Base-by-base conservation (phyloP, 2,113 vertebrate species). In the Caranx melampygus region DNA sequence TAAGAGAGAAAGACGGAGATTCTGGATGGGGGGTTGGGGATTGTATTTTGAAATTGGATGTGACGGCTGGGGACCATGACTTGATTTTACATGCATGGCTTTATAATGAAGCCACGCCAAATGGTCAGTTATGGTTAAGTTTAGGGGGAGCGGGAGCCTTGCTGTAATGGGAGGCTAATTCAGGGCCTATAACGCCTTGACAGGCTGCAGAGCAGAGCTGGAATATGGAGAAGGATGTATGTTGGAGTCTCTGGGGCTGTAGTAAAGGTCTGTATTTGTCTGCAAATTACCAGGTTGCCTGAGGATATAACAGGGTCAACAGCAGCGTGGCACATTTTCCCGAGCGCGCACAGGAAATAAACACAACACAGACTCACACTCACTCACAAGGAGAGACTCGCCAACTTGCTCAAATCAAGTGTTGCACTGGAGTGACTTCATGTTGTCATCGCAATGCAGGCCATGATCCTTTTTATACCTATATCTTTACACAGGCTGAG, bases 1-100 rank as follows among this genome's bases (percentile, higher is more conserved):
- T 63, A 83, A 86, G 86, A 78, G 87, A 87, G 84, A 89, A 86
- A 71, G 79, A 86, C 51, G 85, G 88, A 78, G 81, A 79, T 73
- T 80, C 83, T 49, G 45, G 42, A 35, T 42, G 12, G 67, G 15
- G 67, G 72, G 42, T 15, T 9, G 66, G 51, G 80, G 69, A 16
- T 86, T 92, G 92, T 93, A 91, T 92, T 91, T 88, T 79, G 86
- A 91, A 91, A 94, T 93, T 85, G 85, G 66, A 93, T 92, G 88
- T 93, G 93, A 94, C 88, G 88, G 88, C 89, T 33, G 33, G 84
- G 86, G 87, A 84, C 84, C 83, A 66, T 33, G 83, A 63, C 87
- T 81, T 61, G 87, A 85, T 89, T 92, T 89, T 86, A 90, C 91
- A 91, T 90, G 89, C 90, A 88, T 88, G 91, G 88, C 88, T 90